A percentile compares a stretch with the other conserved stretches of the same genome.
Conservation (phyloP, 2,888 invertebrate genomes). For the Drosophila demipolita region DNA sequence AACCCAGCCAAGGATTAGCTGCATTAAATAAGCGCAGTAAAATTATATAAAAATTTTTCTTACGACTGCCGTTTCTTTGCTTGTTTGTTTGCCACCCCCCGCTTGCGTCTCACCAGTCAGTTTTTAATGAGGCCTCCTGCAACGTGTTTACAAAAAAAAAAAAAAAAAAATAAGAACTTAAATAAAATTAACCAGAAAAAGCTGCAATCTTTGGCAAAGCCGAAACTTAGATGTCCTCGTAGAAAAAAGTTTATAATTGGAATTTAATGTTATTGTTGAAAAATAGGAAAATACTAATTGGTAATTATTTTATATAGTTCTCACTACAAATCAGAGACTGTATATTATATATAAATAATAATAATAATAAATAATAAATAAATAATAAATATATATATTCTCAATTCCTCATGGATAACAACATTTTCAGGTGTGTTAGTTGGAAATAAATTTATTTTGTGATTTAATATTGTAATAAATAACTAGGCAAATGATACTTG, state of each 20-base stretch:
- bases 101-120: conserved; percentile 41
- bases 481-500: too few relatives aligned
- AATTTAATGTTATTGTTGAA: neutral
- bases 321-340: too few relatives aligned
- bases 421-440: too few relatives aligned
- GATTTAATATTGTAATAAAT: too few relatives aligned
- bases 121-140: conserved; percentile 66
- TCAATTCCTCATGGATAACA: too few relatives aligned
- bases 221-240: conserved; percentile 1
- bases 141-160: conserved; percentile 19
- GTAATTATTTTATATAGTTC: neutral
- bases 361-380: too few relatives aligned
- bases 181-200: neutral
- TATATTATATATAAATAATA: too few relatives aligned
- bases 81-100: conserved; percentile 15
- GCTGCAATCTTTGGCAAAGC: neutral
- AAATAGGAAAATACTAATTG: neutral
- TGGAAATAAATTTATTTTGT: too few relatives aligned
- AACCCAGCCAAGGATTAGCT: conserved; percentile 39
- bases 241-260: neutral
- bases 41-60: conserved; percentile 62
- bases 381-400: too few relatives aligned
- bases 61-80: conserved; percentile 59
- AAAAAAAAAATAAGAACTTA: neutral
- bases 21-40: conserved; percentile 46